These are phyloP conservation scores for Gobio occitaniae DNA, from an alignment of 2,797 vertebrate species.

Conservation along the genomic window DNA sequence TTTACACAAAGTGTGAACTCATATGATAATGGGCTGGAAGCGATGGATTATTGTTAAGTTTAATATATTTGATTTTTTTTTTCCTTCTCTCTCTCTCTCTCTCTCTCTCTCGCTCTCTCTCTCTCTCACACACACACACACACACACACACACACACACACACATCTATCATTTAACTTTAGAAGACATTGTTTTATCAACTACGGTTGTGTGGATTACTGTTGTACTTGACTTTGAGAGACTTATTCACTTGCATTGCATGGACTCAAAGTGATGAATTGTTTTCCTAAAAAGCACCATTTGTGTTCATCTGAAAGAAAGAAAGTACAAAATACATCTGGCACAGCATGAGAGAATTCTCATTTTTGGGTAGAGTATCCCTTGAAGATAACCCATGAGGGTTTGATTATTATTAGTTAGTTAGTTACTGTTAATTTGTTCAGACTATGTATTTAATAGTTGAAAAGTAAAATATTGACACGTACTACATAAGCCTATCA, in stretches of 20 bases:
- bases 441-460: background rate
- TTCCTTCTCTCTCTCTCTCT: too few species aligned
- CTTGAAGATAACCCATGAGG: background rate
- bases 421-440: background rate
- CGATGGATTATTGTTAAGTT: background rate
- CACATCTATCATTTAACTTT: background rate
- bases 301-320: background rate
- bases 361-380: background rate
- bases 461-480: background rate
- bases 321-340: background rate
- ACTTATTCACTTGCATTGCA: background rate
- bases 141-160: background rate
- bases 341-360: background rate
- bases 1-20: background rate
- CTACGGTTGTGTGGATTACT: background rate
- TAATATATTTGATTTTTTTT: background rate
- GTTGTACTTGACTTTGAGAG: background rate
- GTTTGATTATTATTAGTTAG: background rate
- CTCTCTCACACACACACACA: too few species aligned
- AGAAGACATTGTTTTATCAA: background rate
- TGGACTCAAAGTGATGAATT: background rate
- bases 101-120: too few species aligned
- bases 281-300: background rate
- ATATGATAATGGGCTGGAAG: too few species aligned
- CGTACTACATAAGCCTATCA: slow-evolving; percentile 18